These are phyloP conservation scores for Geotrupes spiniger DNA, from an alignment of 2,888 invertebrate species.

Conservation along the genomic window DNA sequence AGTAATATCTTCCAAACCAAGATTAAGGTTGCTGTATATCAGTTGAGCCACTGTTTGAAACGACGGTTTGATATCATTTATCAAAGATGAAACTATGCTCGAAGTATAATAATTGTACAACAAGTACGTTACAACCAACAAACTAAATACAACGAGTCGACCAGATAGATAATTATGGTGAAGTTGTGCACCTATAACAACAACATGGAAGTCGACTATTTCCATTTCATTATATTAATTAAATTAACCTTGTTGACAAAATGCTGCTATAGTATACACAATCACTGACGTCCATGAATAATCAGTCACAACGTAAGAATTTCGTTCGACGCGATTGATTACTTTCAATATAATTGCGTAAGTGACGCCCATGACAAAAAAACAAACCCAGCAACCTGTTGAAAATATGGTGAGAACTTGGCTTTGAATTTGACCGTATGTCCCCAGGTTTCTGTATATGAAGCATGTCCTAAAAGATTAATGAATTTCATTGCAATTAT, in stretches of 20 bases:
- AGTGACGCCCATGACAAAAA: conserved; percentile 1
- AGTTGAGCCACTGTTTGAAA: conserved; percentile 54
- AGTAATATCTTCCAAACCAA: conserved; percentile 54
- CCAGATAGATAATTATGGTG: conserved; percentile 30
- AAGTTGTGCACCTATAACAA: conserved; percentile 17
- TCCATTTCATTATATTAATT: too few species aligned
- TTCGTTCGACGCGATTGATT: background rate
- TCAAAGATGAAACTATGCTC: conserved; percentile 58
- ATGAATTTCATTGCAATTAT: too few species aligned
- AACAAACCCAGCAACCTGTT: conserved; percentile 10
- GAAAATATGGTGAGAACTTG: conserved; percentile 15
- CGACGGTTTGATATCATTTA: conserved; percentile 54
- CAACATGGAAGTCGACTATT: background rate
- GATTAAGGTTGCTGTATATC: conserved; percentile 52
- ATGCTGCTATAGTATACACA: conserved; percentile 36
- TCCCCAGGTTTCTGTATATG: conserved; percentile 11
- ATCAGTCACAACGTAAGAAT: conserved; percentile 26
- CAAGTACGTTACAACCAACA: conserved; percentile 45
- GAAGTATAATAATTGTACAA: conserved; percentile 61
- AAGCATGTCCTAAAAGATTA: conserved; percentile 15
- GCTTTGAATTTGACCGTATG: conserved; percentile 4
- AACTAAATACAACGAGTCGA: conserved; percentile 37
- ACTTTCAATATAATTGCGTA: conserved; percentile 1
- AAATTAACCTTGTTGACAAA: conserved; percentile 34
- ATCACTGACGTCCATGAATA: conserved; percentile 51